Evolutionary conservation across 2,113 vertebrate genomes (phyloP).

Genomic region (Dicaeum eximium): DNA sequence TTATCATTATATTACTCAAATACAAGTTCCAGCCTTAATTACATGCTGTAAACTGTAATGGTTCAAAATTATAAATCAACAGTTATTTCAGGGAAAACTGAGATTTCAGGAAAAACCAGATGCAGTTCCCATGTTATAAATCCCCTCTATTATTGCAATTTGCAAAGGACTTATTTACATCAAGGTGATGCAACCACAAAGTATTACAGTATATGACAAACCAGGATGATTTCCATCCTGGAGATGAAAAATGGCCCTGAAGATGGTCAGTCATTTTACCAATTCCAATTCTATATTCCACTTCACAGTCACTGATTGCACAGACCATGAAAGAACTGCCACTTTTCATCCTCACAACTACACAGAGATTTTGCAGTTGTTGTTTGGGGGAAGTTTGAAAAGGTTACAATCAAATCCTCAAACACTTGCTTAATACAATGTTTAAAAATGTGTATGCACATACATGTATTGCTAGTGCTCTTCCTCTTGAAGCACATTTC

Average conservation of each 20-base stretch:
- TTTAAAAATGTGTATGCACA: neutral
- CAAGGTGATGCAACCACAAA: neutral
- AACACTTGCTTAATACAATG: neutral
- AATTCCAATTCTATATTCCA: neutral
- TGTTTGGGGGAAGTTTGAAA: neutral
- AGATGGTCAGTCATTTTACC: neutral
- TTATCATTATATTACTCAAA: neutral
- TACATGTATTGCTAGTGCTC: conserved; percentile 1
- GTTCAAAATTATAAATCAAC: neutral
- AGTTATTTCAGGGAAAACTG: neutral
- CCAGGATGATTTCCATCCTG: neutral
- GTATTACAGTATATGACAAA: neutral
- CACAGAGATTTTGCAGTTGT: neutral
- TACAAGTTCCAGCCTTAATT: neutral
- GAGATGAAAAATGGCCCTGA: neutral
- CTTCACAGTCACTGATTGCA: neutral
- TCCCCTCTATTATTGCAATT: neutral
- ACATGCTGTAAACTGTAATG: neutral
- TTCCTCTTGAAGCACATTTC: neutral
- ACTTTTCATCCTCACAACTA: neutral
- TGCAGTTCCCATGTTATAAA: neutral
- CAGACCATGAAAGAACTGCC: neutral
- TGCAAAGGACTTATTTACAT: neutral
- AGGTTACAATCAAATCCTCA: neutral
- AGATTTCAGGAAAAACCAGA: neutral